These are phyloP conservation scores for Hoplodrina ambigua DNA, from an alignment of 2,888 invertebrate species.

Conservation along the genomic window DNA sequence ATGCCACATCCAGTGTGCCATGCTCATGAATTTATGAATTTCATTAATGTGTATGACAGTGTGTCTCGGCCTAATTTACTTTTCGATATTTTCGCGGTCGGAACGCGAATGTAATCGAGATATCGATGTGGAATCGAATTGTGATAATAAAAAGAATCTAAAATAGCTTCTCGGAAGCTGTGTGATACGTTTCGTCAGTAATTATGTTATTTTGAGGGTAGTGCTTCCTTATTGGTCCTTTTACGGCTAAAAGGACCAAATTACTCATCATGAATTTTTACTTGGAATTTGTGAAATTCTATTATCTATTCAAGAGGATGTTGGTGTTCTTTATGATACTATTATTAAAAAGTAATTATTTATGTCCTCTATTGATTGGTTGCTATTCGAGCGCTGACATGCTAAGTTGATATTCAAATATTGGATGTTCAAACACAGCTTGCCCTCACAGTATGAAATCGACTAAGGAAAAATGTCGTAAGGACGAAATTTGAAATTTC, in stretches of 20 bases:
- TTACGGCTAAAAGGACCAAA: neutral
- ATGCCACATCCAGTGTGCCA: slow-evolving; percentile 66
- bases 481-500: too few species aligned
- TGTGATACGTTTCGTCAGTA: slow-evolving; percentile 8
- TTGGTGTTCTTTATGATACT: neutral
- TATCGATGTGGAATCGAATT: slow-evolving; percentile 42
- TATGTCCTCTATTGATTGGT: too few species aligned
- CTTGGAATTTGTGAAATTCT: neutral
- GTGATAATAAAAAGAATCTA: slow-evolving; percentile 16
- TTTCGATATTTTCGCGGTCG: slow-evolving; percentile 58
- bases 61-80: slow-evolving; percentile 62
- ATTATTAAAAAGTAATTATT: too few species aligned
- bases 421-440: too few species aligned
- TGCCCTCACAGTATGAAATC: too few species aligned
- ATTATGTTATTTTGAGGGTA: slow-evolving; percentile 13
- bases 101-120: slow-evolving; percentile 42
- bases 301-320: too few species aligned
- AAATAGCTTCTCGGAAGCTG: neutral
- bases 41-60: slow-evolving; percentile 73
- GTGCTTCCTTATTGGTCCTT: slow-evolving; percentile 17
- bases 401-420: too few species aligned
- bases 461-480: too few species aligned
- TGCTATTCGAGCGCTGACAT: too few species aligned
- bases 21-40: slow-evolving; percentile 80
- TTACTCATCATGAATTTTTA: neutral